Evolutionary conservation across 2,797 vertebrate genomes (phyloP).

Genomic region (Lacerta bilineata): DNA sequence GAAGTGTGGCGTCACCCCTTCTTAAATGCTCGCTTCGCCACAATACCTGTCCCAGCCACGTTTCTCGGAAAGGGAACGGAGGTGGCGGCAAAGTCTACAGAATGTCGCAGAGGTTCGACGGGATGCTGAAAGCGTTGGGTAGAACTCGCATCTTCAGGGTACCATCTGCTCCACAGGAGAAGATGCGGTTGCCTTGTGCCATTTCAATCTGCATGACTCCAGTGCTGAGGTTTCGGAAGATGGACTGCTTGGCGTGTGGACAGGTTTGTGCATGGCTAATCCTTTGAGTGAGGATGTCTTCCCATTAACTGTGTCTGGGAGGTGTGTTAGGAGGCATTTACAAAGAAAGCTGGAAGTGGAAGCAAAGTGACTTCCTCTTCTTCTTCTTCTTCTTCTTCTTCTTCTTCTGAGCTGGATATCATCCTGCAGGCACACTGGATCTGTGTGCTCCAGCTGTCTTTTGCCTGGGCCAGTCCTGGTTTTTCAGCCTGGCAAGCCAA

Average conservation of each 20-base stretch:
- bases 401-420: too few relatives aligned
- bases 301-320: too few relatives aligned
- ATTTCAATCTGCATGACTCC: conserved; percentile 97
- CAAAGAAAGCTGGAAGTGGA: neutral
- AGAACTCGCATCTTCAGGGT: conserved; percentile 97
- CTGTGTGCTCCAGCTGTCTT: too few relatives aligned
- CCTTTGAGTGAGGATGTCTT: neutral
- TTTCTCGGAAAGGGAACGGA: neutral
- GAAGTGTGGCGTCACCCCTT: conserved; percentile 49
- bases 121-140: conserved; percentile 92
- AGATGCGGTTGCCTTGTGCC: conserved; percentile 90
- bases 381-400: neutral
- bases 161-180: conserved; percentile 98
- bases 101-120: conserved; percentile 89
- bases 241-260: conserved; percentile 93
- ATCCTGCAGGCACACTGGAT: too few relatives aligned
- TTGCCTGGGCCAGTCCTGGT: too few relatives aligned
- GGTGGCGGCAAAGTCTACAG: conserved; percentile 79
- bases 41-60: conserved; percentile 56
- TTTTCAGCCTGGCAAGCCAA: too few relatives aligned
- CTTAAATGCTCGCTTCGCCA: conserved; percentile 34
- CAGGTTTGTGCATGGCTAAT: conserved; percentile 49
- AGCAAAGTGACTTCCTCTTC: neutral
- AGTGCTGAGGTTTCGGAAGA: conserved; percentile 97
- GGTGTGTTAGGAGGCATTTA: neutral